A percentile compares a stretch with the other conserved stretches of the same genome.
Evolutionary conservation across 2,797 vertebrate species (phyloP).

Genomic region (Clarias pachynema): DNA sequence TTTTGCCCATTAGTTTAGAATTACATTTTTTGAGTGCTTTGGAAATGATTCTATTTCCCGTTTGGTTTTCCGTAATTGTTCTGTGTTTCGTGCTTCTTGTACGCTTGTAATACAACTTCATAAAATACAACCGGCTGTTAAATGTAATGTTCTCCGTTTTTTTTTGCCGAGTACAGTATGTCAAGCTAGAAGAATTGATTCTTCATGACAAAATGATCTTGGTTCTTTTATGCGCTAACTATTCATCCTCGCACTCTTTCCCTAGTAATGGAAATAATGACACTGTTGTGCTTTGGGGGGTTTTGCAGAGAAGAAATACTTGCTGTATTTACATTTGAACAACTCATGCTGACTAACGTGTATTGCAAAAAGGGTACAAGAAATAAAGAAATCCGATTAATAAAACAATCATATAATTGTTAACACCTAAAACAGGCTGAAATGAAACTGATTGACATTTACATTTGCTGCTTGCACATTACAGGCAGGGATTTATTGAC

Average conservation of each 20-base stretch:
- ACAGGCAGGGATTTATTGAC: no score
- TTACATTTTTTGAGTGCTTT: slow-evolving; percentile 13
- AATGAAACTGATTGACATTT: no score
- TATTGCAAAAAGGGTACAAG: no score
- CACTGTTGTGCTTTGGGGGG: neutral
- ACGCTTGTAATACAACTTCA: neutral
- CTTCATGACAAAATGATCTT: neutral
- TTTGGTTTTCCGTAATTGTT: slow-evolving; percentile 23
- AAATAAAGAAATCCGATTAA: neutral
- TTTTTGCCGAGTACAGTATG: no score
- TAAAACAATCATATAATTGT: neutral
- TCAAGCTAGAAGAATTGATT: neutral
- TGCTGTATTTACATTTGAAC: neutral
- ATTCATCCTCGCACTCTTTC: neutral
- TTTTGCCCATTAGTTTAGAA: slow-evolving; percentile 20
- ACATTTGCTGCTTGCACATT: no score
- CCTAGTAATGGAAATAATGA: neutral
- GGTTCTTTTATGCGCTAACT: neutral
- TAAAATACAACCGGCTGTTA: neutral
- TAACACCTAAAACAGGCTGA: neutral
- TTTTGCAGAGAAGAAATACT: neutral
- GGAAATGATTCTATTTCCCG: slow-evolving; percentile 17
- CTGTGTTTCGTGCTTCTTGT: neutral
- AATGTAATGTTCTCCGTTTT: neutral
- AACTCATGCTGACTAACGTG: no score